Conservation (phyloP, 2,797 vertebrate genomes). For the Ispidina picta region DNA sequence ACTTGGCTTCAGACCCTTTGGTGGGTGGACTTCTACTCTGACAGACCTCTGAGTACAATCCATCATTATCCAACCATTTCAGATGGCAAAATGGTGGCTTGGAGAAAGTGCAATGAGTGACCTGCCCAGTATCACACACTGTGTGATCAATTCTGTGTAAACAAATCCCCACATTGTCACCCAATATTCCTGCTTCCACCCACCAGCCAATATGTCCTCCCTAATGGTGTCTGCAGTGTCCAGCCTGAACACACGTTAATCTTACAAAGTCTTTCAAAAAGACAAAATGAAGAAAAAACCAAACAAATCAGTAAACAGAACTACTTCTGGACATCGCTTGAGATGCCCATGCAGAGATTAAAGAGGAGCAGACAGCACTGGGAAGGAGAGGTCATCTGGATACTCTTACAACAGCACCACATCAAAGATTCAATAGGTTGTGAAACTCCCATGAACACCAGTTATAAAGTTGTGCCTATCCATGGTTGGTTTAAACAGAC, state of each 20-base stretch:
- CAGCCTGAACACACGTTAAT: background rate
- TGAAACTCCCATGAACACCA: background rate
- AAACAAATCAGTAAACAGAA: too few relatives aligned
- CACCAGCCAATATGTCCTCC: background rate
- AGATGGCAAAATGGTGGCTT: background rate
- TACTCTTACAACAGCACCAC: background rate
- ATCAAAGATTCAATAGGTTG: background rate
- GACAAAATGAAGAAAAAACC: too few relatives aligned
- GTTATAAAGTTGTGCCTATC: background rate
- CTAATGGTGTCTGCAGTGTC: background rate
- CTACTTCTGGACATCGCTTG: background rate
- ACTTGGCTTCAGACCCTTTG: background rate
- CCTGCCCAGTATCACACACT: background rate
- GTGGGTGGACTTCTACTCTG: background rate
- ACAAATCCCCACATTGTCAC: background rate
- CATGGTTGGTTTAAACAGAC: background rate
- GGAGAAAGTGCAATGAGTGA: background rate
- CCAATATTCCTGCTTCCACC: background rate
- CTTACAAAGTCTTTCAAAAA: background rate
- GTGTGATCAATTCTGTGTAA: background rate
- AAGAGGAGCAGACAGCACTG: background rate
- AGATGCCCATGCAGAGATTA: background rate
- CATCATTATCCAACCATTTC: rapidly evolving
- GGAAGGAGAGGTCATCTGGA: background rate
- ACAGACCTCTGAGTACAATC: background rate